Base-by-base conservation (phyloP, 2,113 vertebrate species). In the Oenanthe melanoleuca region DNA sequence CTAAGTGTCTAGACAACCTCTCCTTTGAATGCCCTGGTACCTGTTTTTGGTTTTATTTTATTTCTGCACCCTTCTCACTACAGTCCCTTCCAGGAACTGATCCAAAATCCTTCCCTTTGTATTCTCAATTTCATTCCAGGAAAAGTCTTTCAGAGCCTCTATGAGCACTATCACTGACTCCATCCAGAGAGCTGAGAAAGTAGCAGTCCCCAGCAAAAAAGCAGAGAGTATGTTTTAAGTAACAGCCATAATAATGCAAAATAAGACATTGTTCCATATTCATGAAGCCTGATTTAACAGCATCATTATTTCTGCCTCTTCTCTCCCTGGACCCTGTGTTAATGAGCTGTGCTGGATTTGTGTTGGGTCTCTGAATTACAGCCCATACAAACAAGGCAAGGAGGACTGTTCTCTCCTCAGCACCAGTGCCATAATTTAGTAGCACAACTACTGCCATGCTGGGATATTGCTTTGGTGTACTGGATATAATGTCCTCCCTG, bases 251-350 rank as follows among this genome's bases (percentile, higher is more conserved):
- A 97, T 96, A 97, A 97, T 93, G 96, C 96, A 96, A 96, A 97
- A 96, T 90, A 96, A 96, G 95, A 83, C 78, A 92, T 89, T 89
- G 92, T 97, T 97, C 96, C 97, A 97, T 97, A 97, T 97, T 97
- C 97, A 97, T 97, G 96, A 97, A 97, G 95, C 88, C 59, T 97
- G 96, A 97, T 96, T 97, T 97, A 97, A 97, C 88, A 61, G 91
- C 95, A 92, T 97, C 95, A 92, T 97, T 97, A 97, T 96, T 97
- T 97, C 95, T 95, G 84, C 75, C 79, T 95, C 92, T 93, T 91
- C 94, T 96, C 95, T 97, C 95, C 80, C 92, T 64, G 86, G 96
- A 96, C 95, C 52, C 66, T 40, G 71, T 26, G 72, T 96, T 97
- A 97, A 97, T 97, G 95, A 97, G 94, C 93, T 97, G 93, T 91